Percentiles rank a stretch among this genome's conserved stretches.
These are phyloP conservation scores for Scopus umbretta DNA, from an alignment of 2,113 vertebrate genomes.

Conservation along the genomic window DNA sequence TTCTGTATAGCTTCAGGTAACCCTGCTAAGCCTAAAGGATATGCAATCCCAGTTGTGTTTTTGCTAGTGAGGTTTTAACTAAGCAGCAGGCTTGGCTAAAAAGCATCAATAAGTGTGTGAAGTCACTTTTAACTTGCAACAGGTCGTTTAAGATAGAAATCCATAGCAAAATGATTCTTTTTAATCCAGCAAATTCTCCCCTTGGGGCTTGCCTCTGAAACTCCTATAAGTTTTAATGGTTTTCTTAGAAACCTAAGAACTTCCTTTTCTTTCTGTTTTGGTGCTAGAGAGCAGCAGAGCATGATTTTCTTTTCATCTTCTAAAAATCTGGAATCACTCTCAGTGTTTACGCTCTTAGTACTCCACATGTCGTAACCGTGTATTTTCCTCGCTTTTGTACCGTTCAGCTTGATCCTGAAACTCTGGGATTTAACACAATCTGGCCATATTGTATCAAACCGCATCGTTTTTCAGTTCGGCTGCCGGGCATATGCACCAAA, in stretches of 20 bases:
- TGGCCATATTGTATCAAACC: not conserved
- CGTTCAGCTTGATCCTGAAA: not conserved
- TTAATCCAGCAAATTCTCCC: constrained; percentile 24
- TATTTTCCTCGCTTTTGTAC: not conserved
- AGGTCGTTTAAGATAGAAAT: not conserved
- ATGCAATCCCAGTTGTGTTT: not conserved
- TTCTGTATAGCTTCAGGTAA: not conserved
- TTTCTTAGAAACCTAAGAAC: constrained; percentile 45
- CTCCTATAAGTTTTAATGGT: not conserved
- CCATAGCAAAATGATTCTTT: not conserved
- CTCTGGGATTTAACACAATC: not conserved
- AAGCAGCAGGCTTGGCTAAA: constrained; percentile 26
- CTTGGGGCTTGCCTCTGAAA: not conserved
- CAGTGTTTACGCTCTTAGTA: not conserved
- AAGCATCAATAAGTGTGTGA: not conserved
- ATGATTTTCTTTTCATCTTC: constrained; percentile 24
- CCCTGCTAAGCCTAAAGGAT: not conserved
- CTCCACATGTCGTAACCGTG: not conserved
- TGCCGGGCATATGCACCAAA: not conserved
- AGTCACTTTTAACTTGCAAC: constrained; percentile 26
- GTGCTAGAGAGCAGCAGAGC: constrained; percentile 42
- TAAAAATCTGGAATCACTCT: constrained; percentile 30
- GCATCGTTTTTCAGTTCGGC: not conserved
- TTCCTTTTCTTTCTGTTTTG: constrained; percentile 32
- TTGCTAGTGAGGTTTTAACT: constrained; percentile 9